Evolutionary conservation across 1,140 invertebrate species (phyloP).

Genomic region (Drosophila ironensis): DNA sequence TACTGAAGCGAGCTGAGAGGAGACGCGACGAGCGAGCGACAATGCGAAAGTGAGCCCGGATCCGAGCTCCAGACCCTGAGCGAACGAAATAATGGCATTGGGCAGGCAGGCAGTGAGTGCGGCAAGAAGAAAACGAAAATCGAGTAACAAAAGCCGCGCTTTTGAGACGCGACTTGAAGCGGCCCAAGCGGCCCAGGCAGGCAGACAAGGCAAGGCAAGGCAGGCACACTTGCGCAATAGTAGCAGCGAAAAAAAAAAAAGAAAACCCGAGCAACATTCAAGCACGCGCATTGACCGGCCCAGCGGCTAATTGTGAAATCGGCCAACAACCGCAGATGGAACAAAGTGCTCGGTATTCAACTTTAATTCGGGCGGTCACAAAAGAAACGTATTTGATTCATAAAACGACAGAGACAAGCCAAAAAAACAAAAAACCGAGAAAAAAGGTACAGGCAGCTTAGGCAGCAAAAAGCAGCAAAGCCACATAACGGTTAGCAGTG

Average conservation of each 20-base stretch:
- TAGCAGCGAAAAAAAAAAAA: conserved; percentile 22
- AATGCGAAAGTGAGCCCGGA: conserved; percentile 67
- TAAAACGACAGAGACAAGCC: neutral
- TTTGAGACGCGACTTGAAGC: conserved; percentile 21
- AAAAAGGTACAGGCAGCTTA: too few species aligned
- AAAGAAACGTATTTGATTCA: conserved; percentile 51
- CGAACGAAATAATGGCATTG: conserved; percentile 52
- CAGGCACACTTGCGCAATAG: conserved; percentile 70
- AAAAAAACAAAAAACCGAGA: too few species aligned
- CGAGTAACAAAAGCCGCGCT: conserved; percentile 13
- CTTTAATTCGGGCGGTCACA: conserved; percentile 40
- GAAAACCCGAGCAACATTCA: conserved; percentile 34
- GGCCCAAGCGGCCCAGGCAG: too few species aligned
- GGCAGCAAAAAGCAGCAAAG: neutral
- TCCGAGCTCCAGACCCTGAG: conserved; percentile 3
- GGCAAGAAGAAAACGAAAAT: conserved; percentile 3
- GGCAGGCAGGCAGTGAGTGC: conserved; percentile 23
- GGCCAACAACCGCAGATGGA: conserved; percentile 46
- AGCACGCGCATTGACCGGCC: conserved; percentile 65
- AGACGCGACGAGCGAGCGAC: too few species aligned
- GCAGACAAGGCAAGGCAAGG: too few species aligned
- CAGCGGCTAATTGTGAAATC: conserved; percentile 46
- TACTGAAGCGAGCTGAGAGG: too few species aligned
- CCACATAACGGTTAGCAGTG: conserved; percentile 15
- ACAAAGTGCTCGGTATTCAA: conserved; percentile 34